Base-by-base conservation (phyloP, 37 sponge, comb jelly and placozoan species). In the Ianthella basta region DNA sequence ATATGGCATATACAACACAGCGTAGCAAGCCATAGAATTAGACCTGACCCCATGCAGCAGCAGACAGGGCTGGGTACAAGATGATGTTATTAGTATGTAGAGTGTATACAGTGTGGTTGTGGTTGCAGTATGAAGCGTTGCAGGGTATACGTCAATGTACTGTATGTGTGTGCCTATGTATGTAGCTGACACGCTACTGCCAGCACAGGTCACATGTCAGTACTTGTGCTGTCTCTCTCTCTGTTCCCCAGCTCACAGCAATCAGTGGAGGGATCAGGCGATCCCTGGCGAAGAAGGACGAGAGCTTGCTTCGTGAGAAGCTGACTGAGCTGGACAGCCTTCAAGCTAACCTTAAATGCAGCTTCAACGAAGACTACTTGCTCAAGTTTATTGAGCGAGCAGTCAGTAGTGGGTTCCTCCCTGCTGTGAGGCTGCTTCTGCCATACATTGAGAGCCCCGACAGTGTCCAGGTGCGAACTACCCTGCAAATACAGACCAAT, bases 401-500 rank as follows among this genome's bases (percentile, higher is more conserved):
- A 6, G 87, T 88, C 57, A 84, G 86, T 8, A 35, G 50, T 15
- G 79, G 82, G 19, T 36, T 82, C 4, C 64, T 80, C 67, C 86
- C 78, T 1, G 86, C 81, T 13, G 75, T 88, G 16, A 36, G 53
- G 6, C 19, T 78, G 23, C 83, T 92, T 27, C 87, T 92, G 18
- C 82, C 86, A 15, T 82, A 92, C 83, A 80, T 92, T 54, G 27
- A 38, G 23, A 60, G 79, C 19, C 84, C 89, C 8, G 55, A 70
- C 15, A 54, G 57, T 0, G n/a, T 44, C 24, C 56, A 65, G 53
- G 77, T 59, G 23, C 86, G 83, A 64, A 72, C 33, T 1, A 69
- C 86, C 53, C 86, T 92, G 0, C 92, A 92, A 68, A 84, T 82
- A 37, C 72, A 85, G 29, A 84, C 89, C 2, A 86, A 86, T 23